Conservation (phyloP, 2,888 invertebrate species). For the Apodemia zela region DNA sequence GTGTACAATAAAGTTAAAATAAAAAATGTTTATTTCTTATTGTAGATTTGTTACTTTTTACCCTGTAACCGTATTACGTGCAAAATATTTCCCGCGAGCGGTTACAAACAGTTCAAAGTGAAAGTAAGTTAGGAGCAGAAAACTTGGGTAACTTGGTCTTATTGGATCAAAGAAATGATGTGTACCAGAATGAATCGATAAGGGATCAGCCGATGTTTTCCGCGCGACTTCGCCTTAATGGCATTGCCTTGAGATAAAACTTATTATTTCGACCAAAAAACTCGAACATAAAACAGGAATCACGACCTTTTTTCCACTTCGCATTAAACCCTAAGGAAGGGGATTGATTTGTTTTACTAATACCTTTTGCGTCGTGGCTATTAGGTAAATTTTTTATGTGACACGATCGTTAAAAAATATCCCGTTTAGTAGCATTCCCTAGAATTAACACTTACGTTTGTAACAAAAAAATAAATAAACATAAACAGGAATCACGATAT, state of each 20-base stretch:
- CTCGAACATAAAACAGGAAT: constrained; percentile 6
- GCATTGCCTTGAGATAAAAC: constrained; percentile 28
- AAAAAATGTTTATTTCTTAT: background rate
- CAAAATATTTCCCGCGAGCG: background rate
- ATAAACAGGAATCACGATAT: too few relatives aligned
- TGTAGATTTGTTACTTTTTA: background rate
- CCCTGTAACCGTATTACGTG: background rate
- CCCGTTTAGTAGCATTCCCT: too few relatives aligned
- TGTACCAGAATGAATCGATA: constrained; percentile 25
- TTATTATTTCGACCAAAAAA: constrained; percentile 23
- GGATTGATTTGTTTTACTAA: constrained; percentile 3
- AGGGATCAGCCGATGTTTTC: constrained; percentile 29
- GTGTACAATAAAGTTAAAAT: too few relatives aligned
- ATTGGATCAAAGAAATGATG: constrained; percentile 16
- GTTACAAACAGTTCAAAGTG: constrained; percentile 12
- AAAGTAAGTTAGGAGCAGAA: constrained; percentile 5
- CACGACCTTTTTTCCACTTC: constrained; percentile 1
- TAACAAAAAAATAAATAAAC: too few relatives aligned
- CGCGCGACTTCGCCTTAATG: constrained; percentile 30
- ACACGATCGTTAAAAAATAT: too few relatives aligned
- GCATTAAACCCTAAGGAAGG: constrained; percentile 2
- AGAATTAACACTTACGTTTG: too few relatives aligned
- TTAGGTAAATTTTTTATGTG: too few relatives aligned
- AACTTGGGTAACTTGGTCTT: constrained; percentile 14
- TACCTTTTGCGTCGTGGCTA: too few relatives aligned